phyloP scores from a whole-genome alignment of 2,888 invertebrate species.

The Drosophila percnosoma region DNA sequence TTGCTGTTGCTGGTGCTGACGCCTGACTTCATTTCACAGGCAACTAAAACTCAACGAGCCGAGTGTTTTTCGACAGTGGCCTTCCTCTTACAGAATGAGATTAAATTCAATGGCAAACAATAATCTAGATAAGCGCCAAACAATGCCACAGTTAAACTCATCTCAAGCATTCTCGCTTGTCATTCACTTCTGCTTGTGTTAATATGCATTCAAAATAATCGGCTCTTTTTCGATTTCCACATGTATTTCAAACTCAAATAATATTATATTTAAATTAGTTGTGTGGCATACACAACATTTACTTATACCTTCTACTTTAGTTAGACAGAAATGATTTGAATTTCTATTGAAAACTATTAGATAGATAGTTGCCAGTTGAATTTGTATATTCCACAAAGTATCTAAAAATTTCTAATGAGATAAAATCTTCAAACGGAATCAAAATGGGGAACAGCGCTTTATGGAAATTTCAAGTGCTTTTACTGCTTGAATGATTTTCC shows the following conservation, averaged over 20 bases:
- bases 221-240: background rate
- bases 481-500: constrained; percentile 14
- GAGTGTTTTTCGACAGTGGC: background rate
- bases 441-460: background rate
- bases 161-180: background rate
- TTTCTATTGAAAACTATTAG: background rate
- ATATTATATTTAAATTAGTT: background rate
- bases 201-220: background rate
- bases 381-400: background rate
- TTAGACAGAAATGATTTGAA: background rate
- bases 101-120: constrained; percentile 39
- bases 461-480: constrained; percentile 1
- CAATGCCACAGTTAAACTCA: constrained; percentile 11
- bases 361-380: background rate
- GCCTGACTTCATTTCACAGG: constrained; percentile 20
- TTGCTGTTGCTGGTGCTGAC: constrained; percentile 5
- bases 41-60: constrained; percentile 29
- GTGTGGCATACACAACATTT: background rate
- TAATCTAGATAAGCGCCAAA: constrained; percentile 18
- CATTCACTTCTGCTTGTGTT: background rate
- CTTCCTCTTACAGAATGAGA: constrained; percentile 26
- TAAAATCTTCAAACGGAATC: background rate
- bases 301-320: background rate
- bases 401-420: background rate
- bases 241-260: background rate